Evolutionary conservation across 2,113 vertebrate genomes (phyloP).

Genomic region (Girardinichthys multiradiatus): DNA sequence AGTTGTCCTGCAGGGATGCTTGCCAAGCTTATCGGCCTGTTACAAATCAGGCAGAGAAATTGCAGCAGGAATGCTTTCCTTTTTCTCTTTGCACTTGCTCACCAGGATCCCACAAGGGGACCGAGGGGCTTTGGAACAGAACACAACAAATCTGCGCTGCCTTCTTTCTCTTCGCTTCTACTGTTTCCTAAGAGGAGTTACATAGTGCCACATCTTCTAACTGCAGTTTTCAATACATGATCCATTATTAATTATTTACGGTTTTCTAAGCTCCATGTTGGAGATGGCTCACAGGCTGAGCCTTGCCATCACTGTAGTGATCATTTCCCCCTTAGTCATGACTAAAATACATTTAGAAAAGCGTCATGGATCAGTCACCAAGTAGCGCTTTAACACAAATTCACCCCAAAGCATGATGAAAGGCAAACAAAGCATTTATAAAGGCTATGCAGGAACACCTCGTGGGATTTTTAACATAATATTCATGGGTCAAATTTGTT

Average conservation of each 20-base stretch:
- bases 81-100: constrained; percentile 48
- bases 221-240: constrained; percentile 20
- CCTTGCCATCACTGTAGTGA: constrained; percentile 17
- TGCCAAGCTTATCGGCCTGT: constrained; percentile 58
- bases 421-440: constrained; percentile 45
- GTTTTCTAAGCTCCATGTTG: constrained; percentile 38
- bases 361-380: constrained; percentile 7
- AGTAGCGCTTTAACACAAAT: constrained; percentile 21
- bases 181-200: constrained; percentile 14
- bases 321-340: constrained; percentile 17
- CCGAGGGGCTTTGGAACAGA: constrained; percentile 53
- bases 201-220: constrained; percentile 9
- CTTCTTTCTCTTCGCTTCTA: constrained; percentile 11
- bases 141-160: constrained; percentile 54
- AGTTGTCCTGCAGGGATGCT: constrained; percentile 65
- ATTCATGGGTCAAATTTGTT: constrained; percentile 55
- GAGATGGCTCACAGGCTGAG: constrained; percentile 43
- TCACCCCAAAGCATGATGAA: constrained; percentile 48
- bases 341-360: constrained; percentile 8
- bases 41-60: constrained; percentile 73
- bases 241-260: constrained; percentile 14
- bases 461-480: constrained; percentile 32
- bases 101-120: constrained; percentile 53
- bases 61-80: constrained; percentile 54
- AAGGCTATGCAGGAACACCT: constrained; percentile 27